Conservation (phyloP, 2,113 vertebrate genomes). For the Anguilla japonica region DNA sequence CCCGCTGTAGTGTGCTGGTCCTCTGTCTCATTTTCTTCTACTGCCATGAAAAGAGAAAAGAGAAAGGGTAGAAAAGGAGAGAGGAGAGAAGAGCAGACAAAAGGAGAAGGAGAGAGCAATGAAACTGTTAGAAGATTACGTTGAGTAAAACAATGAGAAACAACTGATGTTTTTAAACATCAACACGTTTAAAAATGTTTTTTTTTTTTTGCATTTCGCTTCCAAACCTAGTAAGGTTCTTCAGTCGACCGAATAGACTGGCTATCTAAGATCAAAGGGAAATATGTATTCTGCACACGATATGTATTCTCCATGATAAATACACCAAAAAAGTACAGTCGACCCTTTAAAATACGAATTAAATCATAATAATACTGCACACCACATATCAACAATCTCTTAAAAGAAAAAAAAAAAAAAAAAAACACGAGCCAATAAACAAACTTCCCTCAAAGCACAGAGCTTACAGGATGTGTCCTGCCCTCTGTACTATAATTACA, state of each 20-base stretch:
- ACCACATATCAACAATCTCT: not conserved
- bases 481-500: not conserved
- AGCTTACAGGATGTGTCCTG: not conserved
- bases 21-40: slow-evolving; percentile 87
- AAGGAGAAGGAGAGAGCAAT: not conserved
- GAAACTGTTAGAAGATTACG: not conserved
- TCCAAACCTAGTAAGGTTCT: not conserved
- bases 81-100: not conserved
- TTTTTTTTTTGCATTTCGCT: not conserved
- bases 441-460: not conserved
- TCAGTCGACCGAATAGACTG: not conserved
- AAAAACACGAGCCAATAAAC: not conserved
- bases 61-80: slow-evolving; percentile 53
- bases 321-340: not conserved
- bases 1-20: slow-evolving; percentile 77
- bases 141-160: not conserved
- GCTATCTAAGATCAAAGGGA: not conserved
- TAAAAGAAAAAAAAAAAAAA: not conserved
- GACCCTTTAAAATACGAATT: not conserved
- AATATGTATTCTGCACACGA: not conserved
- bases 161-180: too few relatives aligned
- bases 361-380: not conserved
- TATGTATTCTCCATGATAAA: not conserved
- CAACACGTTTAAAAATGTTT: too few relatives aligned
- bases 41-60: slow-evolving; percentile 79